These are phyloP conservation scores for Columba livia DNA, from an alignment of 2,113 vertebrate genomes.

Conservation along the genomic window DNA sequence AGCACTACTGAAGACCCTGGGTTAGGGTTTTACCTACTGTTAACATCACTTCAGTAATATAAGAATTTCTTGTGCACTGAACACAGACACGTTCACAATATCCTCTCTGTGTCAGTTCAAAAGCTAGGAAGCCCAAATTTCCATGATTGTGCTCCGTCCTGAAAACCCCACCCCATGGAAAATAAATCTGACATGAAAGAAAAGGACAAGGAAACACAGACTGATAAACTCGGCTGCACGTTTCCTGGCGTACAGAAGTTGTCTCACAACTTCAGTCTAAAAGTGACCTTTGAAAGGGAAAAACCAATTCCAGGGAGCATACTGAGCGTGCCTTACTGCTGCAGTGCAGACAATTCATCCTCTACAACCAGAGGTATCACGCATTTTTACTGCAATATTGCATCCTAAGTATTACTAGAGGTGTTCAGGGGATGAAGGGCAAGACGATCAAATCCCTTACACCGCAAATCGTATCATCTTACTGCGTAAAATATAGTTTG, in stretches of 20 bases:
- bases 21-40: not conserved
- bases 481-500: not conserved
- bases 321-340: not conserved
- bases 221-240: not conserved
- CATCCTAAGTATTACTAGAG: not conserved
- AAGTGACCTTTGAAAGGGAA: constrained; percentile 30
- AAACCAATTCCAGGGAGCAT: constrained; percentile 15
- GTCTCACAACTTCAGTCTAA: not conserved
- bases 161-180: not conserved
- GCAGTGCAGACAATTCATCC: not conserved
- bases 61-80: not conserved
- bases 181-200: not conserved
- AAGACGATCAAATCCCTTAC: not conserved
- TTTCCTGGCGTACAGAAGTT: not conserved
- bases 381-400: not conserved
- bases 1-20: not conserved
- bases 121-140: not conserved
- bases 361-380: not conserved
- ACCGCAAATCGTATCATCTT: not conserved
- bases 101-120: not conserved
- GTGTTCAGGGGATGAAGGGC: not conserved
- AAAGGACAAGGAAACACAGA: not conserved
- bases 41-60: not conserved
- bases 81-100: not conserved
- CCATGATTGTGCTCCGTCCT: not conserved